Percentiles rank a stretch among this genome's conserved stretches.
phyloP scores from a whole-genome alignment of 2,888 invertebrate species.

The Cepaea hortensis region DNA sequence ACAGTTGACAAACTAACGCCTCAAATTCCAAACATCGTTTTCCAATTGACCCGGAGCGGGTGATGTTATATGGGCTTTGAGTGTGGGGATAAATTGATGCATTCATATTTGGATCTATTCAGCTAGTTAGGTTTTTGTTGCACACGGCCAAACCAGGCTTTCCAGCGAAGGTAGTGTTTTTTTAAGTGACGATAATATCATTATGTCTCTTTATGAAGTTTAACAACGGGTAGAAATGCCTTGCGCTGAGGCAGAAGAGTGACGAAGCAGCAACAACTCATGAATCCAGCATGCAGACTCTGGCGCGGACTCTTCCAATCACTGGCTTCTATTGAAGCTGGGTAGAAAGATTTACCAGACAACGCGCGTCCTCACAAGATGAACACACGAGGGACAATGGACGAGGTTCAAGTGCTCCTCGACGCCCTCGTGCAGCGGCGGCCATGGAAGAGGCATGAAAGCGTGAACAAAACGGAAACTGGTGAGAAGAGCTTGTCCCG shows the following conservation, averaged over 20 bases:
- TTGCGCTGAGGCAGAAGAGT: not conserved
- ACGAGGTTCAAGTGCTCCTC: no score
- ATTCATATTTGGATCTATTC: not conserved
- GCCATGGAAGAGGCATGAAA: not conserved
- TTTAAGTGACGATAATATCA: not conserved
- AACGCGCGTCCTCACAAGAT: no score
- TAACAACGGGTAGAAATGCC: not conserved
- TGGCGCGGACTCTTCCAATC: no score
- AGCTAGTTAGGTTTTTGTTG: not conserved
- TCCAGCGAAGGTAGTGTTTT: not conserved
- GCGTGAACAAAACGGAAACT: not conserved
- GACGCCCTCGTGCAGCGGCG: no score
- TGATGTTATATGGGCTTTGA: not conserved
- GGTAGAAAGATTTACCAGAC: no score
- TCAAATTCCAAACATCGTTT: constrained; percentile 12
- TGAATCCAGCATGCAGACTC: no score
- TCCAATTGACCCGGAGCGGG: constrained; percentile 16
- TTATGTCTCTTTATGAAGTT: not conserved
- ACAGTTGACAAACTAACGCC: not conserved
- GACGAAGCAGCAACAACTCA: no score
- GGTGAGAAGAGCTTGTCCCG: not conserved
- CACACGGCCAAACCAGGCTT: not conserved
- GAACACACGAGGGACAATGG: no score
- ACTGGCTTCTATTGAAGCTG: no score
- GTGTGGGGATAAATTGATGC: not conserved